Conservation (phyloP, 2,113 vertebrate genomes). For the Elaphurus davidianus region DNA sequence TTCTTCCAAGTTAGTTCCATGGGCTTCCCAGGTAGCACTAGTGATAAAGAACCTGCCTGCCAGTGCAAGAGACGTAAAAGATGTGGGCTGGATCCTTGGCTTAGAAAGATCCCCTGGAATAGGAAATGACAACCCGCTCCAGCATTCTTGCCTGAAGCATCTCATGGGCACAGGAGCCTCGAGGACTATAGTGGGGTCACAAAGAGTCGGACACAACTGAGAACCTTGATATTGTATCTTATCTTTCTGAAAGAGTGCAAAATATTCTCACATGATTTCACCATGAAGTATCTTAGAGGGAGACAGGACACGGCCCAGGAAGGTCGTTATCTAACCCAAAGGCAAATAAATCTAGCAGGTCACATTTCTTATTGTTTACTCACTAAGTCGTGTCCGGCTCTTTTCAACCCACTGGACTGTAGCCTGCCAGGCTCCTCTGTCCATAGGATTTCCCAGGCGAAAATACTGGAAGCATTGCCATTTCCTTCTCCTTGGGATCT, state of each 20-base stretch:
- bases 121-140: neutral
- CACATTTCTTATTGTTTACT: neutral
- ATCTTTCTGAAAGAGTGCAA: neutral
- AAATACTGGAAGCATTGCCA: neutral
- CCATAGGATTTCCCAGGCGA: neutral
- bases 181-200: neutral
- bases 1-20: neutral
- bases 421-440: neutral
- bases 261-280: conserved; percentile 9
- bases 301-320: neutral
- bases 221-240: neutral
- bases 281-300: neutral
- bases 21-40: neutral
- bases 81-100: neutral
- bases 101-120: neutral
- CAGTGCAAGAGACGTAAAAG: neutral
- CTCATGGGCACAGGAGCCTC: neutral
- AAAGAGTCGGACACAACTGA: neutral
- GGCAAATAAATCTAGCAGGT: neutral
- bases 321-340: neutral
- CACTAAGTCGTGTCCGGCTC: neutral
- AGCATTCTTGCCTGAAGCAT: neutral
- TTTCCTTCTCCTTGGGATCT: neutral
- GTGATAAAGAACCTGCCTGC: neutral
- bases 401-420: neutral